These are phyloP conservation scores for Lethrus apterus DNA, from an alignment of 1,140 invertebrate genomes.

Conservation along the genomic window DNA sequence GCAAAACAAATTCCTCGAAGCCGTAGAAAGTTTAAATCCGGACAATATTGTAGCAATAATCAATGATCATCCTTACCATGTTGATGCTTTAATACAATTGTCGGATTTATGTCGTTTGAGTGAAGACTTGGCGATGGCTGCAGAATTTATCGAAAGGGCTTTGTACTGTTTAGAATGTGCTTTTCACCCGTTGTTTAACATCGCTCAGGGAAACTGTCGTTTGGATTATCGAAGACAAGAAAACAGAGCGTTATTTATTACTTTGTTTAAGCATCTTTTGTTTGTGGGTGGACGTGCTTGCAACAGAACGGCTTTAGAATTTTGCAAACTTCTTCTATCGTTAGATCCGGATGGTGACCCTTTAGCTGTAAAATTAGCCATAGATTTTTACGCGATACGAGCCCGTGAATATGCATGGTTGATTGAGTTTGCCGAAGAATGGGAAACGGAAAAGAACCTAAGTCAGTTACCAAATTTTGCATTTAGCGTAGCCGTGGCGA, in stretches of 20 bases:
- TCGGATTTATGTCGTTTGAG: conserved; percentile 73
- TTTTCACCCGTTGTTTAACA: conserved; percentile 75
- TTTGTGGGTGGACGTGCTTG: conserved; percentile 75
- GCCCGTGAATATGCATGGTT: conserved; percentile 79
- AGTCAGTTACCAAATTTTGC: conserved; percentile 82
- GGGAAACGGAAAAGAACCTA: conserved; percentile 61
- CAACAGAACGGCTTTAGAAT: conserved; percentile 72
- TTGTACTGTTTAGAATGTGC: conserved; percentile 69
- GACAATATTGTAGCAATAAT: conserved; percentile 75
- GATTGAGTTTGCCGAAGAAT: conserved; percentile 60
- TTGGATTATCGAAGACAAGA: conserved; percentile 76
- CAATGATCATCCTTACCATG: conserved; percentile 71
- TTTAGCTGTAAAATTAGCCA: conserved; percentile 66
- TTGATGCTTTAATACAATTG: conserved; percentile 79
- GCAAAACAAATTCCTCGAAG: conserved; percentile 66
- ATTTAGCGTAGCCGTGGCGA: conserved; percentile 73
- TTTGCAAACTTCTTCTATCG: conserved; percentile 68
- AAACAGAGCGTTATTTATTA: conserved; percentile 79
- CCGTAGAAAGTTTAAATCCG: conserved; percentile 72
- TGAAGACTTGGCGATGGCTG: conserved; percentile 72
- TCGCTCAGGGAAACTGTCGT: conserved; percentile 65
- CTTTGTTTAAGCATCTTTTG: conserved; percentile 76
- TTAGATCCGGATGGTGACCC: conserved; percentile 82
- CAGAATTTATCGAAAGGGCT: conserved; percentile 71
- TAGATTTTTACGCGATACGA: conserved; percentile 83